Evolutionary conservation across 1,140 invertebrate genomes (phyloP), one percentile per base, ranked within the genome.

Genomic region (Neodiprion virginianus): DNA sequence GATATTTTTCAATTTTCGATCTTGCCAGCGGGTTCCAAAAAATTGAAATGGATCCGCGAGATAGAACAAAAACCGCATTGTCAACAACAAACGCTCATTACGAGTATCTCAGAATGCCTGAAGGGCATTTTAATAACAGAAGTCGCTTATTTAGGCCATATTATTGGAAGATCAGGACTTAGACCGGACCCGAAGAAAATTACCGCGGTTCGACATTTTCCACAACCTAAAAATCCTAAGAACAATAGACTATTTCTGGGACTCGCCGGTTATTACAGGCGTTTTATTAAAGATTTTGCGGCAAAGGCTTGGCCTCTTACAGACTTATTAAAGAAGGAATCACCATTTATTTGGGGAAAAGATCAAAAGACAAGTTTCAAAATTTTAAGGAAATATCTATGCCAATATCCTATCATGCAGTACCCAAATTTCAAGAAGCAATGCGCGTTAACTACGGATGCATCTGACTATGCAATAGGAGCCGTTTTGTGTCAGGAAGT

Each of bases 1-100:
- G 81, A 70, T 89, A 84, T 74, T 91, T 91, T 74, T 81, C 82
- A 1, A 84, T 84, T 0, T 71, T 92, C 17, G 90, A 92, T 80
- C 74, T 90, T 14, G 78, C 79, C 0, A 83, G 78, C 48, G 91
- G 90, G 7, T 92, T 89, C 81, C 17, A 17, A 17, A 17, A 17
- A 17, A 17, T 17, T 17, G 17, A 17, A 17, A 79, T 91, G n/a
- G 76, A 85, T 48, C 66, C 77, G 48, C 72, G 83, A n/a, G 83
- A 85, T 72, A 79, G 66, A 9, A 48, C 76, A 0, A 90, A 90
- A 79, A 89, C 88, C 0, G 88, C 85, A 1, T 90, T 90, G 72
- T 79, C 73, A 1, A 82, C 80, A 4, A 71, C 73, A 17, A 71
- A 79, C 8, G 82, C 81, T 3, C 79, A 17, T 17, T 17, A 17